These are phyloP conservation scores for Papilio aristodemus DNA, from an alignment of 1,140 invertebrate species.

Conservation along the genomic window DNA sequence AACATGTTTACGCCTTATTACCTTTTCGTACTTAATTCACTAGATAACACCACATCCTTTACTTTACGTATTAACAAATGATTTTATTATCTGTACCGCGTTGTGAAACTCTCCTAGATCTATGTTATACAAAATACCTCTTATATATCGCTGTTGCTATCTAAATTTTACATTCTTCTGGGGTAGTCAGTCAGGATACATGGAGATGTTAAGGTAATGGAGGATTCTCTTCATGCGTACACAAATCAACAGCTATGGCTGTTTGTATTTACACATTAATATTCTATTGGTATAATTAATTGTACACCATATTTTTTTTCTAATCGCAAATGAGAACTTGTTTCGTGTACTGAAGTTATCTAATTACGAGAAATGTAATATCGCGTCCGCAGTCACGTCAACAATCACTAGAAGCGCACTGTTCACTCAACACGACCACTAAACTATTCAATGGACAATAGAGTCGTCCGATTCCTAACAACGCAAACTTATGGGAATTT, in stretches of 20 bases:
- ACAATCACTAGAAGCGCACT: conserved; percentile 63
- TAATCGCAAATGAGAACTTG: neutral
- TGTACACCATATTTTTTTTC: no score
- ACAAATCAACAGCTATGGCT: no score
- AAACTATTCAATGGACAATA: conserved; percentile 70
- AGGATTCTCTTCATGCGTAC: no score
- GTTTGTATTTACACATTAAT: no score
- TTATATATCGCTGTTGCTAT: no score
- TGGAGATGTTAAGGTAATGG: no score
- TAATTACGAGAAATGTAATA: conserved; percentile 28
- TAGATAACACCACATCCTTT: conserved; percentile 32
- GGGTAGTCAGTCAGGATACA: no score
- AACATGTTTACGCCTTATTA: conserved; percentile 53
- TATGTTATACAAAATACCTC: neutral
- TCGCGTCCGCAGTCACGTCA: conserved; percentile 51
- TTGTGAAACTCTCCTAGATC: conserved; percentile 22
- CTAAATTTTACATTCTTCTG: no score
- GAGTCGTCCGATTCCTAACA: conserved; percentile 70
- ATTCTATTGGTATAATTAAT: no score
- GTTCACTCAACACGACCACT: conserved; percentile 53
- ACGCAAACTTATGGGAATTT: conserved; percentile 71
- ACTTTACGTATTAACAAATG: conserved; percentile 25
- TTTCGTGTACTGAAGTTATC: neutral
- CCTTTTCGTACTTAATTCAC: conserved; percentile 39
- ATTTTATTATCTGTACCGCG: conserved; percentile 24